Percentiles rank a stretch among this genome's conserved stretches.
Conservation (phyloP, 2,888 invertebrate genomes). For the Andrena haemorrhoa region DNA sequence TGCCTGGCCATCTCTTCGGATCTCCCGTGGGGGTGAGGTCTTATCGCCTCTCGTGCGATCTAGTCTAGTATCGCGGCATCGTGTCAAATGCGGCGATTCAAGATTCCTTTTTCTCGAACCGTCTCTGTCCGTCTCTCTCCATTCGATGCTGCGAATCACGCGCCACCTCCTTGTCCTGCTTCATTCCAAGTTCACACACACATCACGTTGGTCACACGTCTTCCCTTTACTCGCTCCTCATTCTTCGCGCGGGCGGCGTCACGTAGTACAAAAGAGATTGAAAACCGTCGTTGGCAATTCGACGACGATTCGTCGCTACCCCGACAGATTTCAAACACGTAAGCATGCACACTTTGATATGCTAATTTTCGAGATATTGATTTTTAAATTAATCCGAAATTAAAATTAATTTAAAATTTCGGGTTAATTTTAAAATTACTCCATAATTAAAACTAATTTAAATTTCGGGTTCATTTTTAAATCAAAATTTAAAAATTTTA, state of each 20-base stretch:
- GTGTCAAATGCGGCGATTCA: background rate
- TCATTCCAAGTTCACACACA: slow-evolving; percentile 36
- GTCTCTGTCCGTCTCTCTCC: slow-evolving; percentile 39
- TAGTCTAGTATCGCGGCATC: slow-evolving; percentile 17
- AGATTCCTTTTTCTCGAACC: slow-evolving; percentile 34
- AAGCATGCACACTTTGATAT: no score
- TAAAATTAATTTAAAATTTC: no score
- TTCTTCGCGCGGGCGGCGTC: background rate
- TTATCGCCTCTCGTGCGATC: slow-evolving; percentile 32
- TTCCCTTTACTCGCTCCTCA: background rate
- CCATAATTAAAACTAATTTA: no score
- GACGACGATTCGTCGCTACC: no score
- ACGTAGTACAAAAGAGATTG: background rate
- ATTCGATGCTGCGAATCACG: slow-evolving; percentile 20
- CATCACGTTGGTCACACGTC: slow-evolving; percentile 27
- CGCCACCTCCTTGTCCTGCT: slow-evolving; percentile 39
- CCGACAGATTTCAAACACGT: no score
- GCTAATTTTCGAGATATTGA: no score
- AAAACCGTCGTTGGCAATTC: background rate
- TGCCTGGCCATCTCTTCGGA: slow-evolving; percentile 65
- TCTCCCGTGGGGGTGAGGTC: background rate
- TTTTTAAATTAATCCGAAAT: no score
- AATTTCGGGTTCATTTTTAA: no score
- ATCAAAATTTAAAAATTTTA: no score
- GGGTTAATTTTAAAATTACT: no score